Evolutionary conservation across 2,113 vertebrate genomes (phyloP).

Genomic region (Hippopotamus amphibius): DNA sequence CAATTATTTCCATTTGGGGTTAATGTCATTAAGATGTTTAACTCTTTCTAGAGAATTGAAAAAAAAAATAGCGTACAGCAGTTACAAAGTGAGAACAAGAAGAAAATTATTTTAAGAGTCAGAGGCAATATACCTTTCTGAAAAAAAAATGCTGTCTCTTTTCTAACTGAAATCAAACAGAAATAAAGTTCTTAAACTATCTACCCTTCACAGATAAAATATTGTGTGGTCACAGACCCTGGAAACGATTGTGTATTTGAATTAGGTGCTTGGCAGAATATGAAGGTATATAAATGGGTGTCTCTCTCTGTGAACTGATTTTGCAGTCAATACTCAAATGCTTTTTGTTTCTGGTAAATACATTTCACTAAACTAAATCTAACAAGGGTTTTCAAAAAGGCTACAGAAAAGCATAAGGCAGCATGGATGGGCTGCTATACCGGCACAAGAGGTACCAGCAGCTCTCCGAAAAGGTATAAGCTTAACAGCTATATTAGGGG

Average conservation of each 20-base stretch:
- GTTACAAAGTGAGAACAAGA: not conserved
- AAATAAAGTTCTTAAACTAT: not conserved
- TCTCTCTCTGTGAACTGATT: not conserved
- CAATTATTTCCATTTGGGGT: conserved; percentile 49
- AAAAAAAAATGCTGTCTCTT: not conserved
- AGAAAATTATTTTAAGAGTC: not conserved
- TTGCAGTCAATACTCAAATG: not conserved
- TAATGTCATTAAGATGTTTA: conserved; percentile 37
- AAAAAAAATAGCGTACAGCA: not conserved
- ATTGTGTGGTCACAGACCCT: not conserved
- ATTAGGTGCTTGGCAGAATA: not conserved
- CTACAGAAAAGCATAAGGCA: not conserved
- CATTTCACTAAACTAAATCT: not conserved
- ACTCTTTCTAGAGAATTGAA: conserved; percentile 29
- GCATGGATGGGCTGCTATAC: not conserved
- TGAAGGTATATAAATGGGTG: not conserved
- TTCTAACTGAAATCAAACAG: not conserved
- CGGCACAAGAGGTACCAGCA: not conserved
- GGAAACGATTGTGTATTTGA: not conserved
- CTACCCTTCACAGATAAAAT: not conserved
- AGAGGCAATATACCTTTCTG: not conserved
- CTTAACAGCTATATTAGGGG: not conserved
- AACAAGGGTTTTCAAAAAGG: not conserved
- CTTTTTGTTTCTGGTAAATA: not conserved
- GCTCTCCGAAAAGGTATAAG: not conserved